phyloP scores from a whole-genome alignment of 2,113 vertebrate species.

The Psittacara wagleri region DNA sequence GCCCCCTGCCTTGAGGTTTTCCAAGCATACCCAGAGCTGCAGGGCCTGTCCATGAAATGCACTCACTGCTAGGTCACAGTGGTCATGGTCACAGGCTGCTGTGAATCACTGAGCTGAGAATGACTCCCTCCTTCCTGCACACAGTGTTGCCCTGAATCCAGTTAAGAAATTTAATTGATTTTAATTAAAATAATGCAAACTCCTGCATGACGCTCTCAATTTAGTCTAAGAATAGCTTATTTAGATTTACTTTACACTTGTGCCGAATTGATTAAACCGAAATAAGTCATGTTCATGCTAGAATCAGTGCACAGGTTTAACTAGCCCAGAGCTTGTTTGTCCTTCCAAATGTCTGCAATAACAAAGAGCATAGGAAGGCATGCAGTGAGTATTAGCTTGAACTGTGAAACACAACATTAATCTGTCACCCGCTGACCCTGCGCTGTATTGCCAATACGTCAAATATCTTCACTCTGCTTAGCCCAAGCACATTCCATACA shows the following conservation, averaged over 20 bases:
- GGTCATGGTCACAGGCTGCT: background rate
- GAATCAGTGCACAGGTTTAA: background rate
- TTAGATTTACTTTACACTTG: background rate
- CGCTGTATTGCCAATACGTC: conserved; percentile 59
- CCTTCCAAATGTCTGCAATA: conserved; percentile 4
- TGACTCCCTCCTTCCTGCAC: background rate
- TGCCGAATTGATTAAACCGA: background rate
- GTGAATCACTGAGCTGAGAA: background rate
- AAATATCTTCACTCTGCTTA: conserved; percentile 54
- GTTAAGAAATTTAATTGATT: background rate
- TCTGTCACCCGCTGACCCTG: conserved; percentile 46
- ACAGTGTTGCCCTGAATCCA: background rate
- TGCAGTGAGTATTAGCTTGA: background rate
- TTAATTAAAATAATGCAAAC: conserved; percentile 8
- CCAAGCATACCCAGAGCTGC: background rate
- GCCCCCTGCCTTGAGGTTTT: background rate
- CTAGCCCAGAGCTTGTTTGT: background rate
- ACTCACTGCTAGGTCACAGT: background rate
- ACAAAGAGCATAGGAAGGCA: background rate
- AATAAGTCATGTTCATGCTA: background rate
- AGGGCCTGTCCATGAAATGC: background rate
- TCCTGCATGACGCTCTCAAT: background rate
- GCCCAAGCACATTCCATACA: conserved; percentile 40
- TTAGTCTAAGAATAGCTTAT: background rate
- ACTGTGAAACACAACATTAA: conserved; percentile 57